Percentiles rank a stretch among this genome's conserved stretches.
These are phyloP conservation scores for Thyatira batis DNA, from an alignment of 2,888 invertebrate genomes.

Conservation along the genomic window DNA sequence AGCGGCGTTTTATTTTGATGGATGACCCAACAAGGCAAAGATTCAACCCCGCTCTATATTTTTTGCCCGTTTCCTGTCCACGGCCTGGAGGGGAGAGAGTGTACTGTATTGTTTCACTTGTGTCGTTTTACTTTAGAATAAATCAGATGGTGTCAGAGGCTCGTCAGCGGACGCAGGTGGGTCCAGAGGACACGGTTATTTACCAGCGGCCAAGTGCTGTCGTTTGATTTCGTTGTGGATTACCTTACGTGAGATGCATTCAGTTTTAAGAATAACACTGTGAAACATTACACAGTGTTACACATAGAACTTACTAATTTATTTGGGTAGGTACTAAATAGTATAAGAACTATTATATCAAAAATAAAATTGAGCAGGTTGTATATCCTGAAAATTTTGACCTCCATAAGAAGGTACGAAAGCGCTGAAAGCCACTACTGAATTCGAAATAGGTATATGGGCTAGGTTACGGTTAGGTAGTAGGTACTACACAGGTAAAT, in stretches of 20 bases:
- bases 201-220: conserved; percentile 28
- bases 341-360: no score
- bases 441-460: no score
- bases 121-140: conserved; percentile 54
- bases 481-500: no score
- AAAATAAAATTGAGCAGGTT: no score
- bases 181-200: conserved; percentile 31
- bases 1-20: conserved; percentile 40
- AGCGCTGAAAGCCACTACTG: no score
- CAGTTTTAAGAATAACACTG: not conserved
- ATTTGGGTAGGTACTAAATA: no score
- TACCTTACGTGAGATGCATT: conserved; percentile 7
- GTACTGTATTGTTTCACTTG: conserved; percentile 58
- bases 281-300: no score
- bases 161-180: conserved; percentile 71
- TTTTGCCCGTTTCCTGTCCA: conserved; percentile 51
- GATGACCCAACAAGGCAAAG: conserved; percentile 52
- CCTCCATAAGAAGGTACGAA: no score
- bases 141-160: conserved; percentile 64
- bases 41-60: conserved; percentile 46
- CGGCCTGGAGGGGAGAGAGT: conserved; percentile 12
- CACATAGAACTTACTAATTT: no score
- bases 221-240: conserved; percentile 25
- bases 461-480: no score
- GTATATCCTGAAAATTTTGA: no score